Evolutionary conservation across 1,140 invertebrate species (phyloP), one percentile per base, ranked within the genome.

Genomic region (Heliconius himera): DNA sequence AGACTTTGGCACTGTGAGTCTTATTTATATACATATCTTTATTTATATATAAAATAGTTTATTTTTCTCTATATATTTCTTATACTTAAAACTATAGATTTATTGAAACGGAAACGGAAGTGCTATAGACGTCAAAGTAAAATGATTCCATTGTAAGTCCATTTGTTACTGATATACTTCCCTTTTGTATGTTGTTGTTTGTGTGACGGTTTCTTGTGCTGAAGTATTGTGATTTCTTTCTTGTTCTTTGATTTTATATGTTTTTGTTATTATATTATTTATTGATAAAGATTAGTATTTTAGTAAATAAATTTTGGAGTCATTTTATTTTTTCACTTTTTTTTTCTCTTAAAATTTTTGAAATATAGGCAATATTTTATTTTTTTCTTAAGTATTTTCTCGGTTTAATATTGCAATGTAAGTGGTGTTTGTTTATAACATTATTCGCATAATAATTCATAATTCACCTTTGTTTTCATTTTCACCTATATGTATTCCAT

Each of bases 1-100:
- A 96, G 82, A 88, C 89, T 9, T 84, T 93, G 20, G 91, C 90
- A 56, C 87, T 93, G 93, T 94, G 74, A 90, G 93, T 92, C 6
- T 46, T 70, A 36, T 8, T 36, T 33, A 33, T 33, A 33, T 33
- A 33, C 5, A 33, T 33, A 33, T 26, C 26, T 26, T 26, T 36
- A 36, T 36, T n/a, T n/a, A 36, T 8, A 0, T 6, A 33, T 36
- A 36, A 33, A 33, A 33, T 33, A 33, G 5, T 33, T 33, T 33
- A 33, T 33, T 33, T 33, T 6, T 33, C 33, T 6, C 33, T 33
- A 33, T 33, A 33, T 33, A 33, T 33, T 33, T 33, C 33, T 33
- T 33, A 33, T 33, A 33, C 4, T 33, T 33, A 33, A 33, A 33
- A 33, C 16, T 71, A 36, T 71, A 71, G 36, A 6, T 29, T 70